Evolutionary conservation across 2,888 invertebrate species (phyloP).

Genomic region (Petrophora chlorosata): DNA sequence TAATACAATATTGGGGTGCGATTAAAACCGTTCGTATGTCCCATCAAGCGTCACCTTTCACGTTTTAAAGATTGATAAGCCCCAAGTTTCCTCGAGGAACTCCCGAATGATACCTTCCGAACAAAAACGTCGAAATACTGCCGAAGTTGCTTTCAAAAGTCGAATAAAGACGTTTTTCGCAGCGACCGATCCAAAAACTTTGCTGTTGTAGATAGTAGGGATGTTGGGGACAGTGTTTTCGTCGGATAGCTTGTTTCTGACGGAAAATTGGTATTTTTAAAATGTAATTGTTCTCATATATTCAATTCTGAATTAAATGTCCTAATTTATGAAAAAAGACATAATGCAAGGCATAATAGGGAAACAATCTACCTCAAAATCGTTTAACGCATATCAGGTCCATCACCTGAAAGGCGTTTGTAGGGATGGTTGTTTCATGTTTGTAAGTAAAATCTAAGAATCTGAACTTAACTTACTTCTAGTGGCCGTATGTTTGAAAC

Average conservation of each 20-base stretch:
- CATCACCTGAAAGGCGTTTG: too few species aligned
- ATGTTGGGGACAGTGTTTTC: constrained; percentile 12
- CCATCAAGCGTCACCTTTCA: constrained; percentile 22
- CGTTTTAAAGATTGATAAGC: constrained; percentile 54
- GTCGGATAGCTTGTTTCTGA: neutral
- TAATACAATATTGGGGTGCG: too few species aligned
- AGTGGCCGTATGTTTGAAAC: too few species aligned
- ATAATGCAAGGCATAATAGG: too few species aligned
- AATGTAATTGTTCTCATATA: neutral
- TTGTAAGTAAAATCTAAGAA: too few species aligned
- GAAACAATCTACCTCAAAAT: too few species aligned
- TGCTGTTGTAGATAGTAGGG: constrained; percentile 22
- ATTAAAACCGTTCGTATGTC: neutral
- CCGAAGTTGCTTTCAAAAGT: constrained; percentile 45
- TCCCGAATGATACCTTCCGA: constrained; percentile 53
- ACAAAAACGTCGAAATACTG: constrained; percentile 40
- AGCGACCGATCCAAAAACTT: constrained; percentile 44
- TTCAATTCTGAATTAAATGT: too few species aligned
- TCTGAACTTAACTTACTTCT: too few species aligned
- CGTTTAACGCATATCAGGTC: too few species aligned
- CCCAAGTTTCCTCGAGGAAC: constrained; percentile 48
- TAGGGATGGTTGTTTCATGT: too few species aligned
- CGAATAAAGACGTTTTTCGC: constrained; percentile 55
- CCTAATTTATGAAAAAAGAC: too few species aligned
- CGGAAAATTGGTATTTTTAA: neutral